phyloP scores from a whole-genome alignment of 2,113 vertebrate genomes.

The Lagenorhynchus albirostris region DNA sequence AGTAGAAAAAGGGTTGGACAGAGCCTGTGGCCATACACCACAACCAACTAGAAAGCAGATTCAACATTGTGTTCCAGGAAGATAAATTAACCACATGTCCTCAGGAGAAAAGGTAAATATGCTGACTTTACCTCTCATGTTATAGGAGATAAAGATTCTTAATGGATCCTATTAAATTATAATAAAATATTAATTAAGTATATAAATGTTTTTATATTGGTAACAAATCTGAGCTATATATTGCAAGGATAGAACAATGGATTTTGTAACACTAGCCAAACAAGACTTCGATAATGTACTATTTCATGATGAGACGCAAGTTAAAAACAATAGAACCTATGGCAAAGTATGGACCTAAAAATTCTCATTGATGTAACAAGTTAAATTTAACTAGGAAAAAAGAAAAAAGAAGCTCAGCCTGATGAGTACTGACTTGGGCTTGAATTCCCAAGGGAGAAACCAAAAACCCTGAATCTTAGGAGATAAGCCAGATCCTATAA shows the following conservation, averaged over 20 bases:
- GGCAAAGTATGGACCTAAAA: neutral
- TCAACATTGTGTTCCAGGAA: neutral
- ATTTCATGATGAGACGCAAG: neutral
- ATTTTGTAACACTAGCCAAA: neutral
- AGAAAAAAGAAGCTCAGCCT: neutral
- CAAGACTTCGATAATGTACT: neutral
- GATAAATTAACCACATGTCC: slow-evolving; percentile 3
- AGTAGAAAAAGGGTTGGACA: neutral
- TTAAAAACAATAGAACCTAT: neutral
- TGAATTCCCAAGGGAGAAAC: neutral
- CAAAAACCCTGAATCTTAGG: neutral
- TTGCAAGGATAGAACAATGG: neutral
- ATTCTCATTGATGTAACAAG: neutral
- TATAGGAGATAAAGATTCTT: neutral
- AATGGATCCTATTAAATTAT: neutral
- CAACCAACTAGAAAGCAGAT: neutral
- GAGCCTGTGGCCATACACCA: neutral
- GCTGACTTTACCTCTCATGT: neutral
- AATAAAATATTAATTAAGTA: slow-evolving; percentile 24
- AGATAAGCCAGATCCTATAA: neutral
- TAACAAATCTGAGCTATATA: neutral
- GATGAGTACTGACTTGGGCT: neutral
- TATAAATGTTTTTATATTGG: neutral
- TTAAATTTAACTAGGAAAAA: neutral
- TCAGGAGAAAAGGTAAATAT: neutral